Evolutionary conservation across 2,113 vertebrate genomes (phyloP).

Genomic region (Entelurus aequoreus): DNA sequence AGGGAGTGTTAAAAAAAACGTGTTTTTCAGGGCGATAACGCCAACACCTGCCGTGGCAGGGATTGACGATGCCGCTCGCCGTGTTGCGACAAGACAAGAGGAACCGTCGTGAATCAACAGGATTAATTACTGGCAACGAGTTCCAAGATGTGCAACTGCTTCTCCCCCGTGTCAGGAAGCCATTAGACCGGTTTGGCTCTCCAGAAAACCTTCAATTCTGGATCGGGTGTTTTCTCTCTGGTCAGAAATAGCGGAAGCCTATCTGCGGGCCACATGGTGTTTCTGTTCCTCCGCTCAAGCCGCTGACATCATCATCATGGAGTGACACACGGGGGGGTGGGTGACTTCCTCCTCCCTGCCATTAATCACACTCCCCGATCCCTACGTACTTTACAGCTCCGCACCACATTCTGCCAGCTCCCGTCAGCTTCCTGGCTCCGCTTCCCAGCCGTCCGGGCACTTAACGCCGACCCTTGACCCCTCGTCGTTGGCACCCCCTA

Average conservation of each 20-base stretch:
- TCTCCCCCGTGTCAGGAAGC: too few species aligned
- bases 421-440: conserved; percentile 33
- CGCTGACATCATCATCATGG: conserved; percentile 54
- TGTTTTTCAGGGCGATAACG: background rate
- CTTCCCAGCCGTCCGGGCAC: too few species aligned
- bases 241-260: conserved; percentile 53
- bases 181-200: background rate
- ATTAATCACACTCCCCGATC: conserved; percentile 58
- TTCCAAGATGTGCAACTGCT: too few species aligned
- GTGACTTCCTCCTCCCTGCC: conserved; percentile 62
- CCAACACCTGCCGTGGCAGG: background rate
- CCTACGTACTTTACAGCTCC: conserved; percentile 45
- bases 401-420: conserved; percentile 42
- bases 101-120: background rate
- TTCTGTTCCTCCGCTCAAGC: conserved; percentile 56
- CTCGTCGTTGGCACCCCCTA: conserved; percentile 9
- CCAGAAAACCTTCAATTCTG: background rate
- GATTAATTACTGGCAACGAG: background rate
- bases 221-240: conserved; percentile 10
- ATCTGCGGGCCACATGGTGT: conserved; percentile 50
- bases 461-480: conserved; percentile 38
- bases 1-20: background rate
- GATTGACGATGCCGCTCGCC: background rate
- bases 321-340: conserved; percentile 39
- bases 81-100: conserved; percentile 13